phyloP scores from a whole-genome alignment of 2,888 invertebrate genomes.

The Pheosia gnoma region DNA sequence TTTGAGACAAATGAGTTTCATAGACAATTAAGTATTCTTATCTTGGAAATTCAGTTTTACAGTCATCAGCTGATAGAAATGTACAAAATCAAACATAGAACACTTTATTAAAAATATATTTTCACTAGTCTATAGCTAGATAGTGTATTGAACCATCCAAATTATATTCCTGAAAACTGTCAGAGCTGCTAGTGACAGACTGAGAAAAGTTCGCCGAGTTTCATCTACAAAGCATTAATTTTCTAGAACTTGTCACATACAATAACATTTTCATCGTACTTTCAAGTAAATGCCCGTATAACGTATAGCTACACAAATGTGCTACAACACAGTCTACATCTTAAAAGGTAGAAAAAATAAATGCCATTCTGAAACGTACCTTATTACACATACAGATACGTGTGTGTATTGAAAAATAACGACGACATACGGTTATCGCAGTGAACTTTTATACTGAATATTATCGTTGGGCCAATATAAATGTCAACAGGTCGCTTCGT shows the following conservation, averaged over 20 bases:
- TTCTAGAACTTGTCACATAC: background rate
- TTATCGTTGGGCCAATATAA: constrained; percentile 47
- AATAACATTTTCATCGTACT: background rate
- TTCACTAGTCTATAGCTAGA: no score
- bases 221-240: no score
- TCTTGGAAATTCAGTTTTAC: no score
- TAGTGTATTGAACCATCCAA: no score
- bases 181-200: no score
- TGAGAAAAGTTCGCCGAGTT: no score
- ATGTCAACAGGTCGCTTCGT: constrained; percentile 51
- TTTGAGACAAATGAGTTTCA: constrained; percentile 21
- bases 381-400: constrained; percentile 38
- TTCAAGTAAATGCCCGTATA: constrained; percentile 2
- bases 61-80: no score
- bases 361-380: constrained; percentile 56
- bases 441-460: constrained; percentile 51
- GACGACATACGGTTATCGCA: constrained; percentile 48
- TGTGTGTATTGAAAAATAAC: constrained; percentile 55
- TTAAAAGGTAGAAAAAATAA: constrained; percentile 60
- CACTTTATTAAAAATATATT: no score
- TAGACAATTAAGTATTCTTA: constrained; percentile 11
- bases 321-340: constrained; percentile 37
- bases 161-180: no score
- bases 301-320: constrained; percentile 15
- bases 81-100: no score